Evolutionary conservation across 2,113 vertebrate species (phyloP).

Genomic region (Castor canadensis): DNA sequence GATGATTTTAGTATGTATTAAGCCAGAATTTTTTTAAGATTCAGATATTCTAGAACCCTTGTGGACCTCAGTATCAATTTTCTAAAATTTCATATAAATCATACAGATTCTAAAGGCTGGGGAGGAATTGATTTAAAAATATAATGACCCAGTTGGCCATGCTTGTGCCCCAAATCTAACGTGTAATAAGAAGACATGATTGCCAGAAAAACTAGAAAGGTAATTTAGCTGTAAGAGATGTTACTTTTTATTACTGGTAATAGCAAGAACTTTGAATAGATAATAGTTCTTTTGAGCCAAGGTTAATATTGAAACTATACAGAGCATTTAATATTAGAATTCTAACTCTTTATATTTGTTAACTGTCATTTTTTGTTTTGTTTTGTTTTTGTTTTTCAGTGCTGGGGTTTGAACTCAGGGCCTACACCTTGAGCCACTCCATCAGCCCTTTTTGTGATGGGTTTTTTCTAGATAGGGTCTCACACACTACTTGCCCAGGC

Average conservation of each 20-base stretch:
- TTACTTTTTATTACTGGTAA: constrained; percentile 39
- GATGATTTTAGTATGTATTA: constrained; percentile 3
- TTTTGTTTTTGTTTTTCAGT: too few relatives aligned
- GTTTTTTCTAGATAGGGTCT: too few relatives aligned
- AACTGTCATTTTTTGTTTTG: too few relatives aligned
- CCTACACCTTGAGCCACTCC: too few relatives aligned
- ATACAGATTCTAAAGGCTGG: constrained; percentile 25
- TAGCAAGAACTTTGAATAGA: background rate
- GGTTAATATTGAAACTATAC: background rate
- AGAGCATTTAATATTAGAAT: background rate
- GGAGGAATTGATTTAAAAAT: constrained; percentile 10
- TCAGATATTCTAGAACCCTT: constrained; percentile 17
- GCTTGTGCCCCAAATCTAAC: constrained; percentile 23
- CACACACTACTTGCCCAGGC: too few relatives aligned
- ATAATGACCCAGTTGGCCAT: background rate
- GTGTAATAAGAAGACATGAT: constrained; percentile 11
- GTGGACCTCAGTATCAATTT: background rate
- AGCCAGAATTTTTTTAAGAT: background rate
- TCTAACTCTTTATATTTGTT: background rate
- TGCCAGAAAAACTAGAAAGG: constrained; percentile 50
- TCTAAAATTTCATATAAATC: constrained; percentile 47
- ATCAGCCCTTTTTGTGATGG: too few relatives aligned
- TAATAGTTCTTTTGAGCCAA: background rate
- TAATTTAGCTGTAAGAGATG: background rate
- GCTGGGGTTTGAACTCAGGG: too few relatives aligned